Conservation (phyloP, 2,888 invertebrate genomes). For the Anthrax anthrax region DNA sequence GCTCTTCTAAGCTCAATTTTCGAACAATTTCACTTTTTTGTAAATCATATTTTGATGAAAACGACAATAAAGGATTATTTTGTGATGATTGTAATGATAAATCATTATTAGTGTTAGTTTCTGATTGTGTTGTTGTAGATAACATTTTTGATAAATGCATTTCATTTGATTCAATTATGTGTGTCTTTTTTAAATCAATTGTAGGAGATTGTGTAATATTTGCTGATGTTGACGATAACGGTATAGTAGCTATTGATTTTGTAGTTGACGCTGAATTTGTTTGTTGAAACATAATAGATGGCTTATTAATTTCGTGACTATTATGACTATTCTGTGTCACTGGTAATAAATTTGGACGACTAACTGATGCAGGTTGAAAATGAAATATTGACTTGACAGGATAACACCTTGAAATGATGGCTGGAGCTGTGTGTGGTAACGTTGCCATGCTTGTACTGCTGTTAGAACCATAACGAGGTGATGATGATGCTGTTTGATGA, state of each 20-base stretch:
- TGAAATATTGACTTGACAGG: constrained; percentile 22
- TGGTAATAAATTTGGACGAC: constrained; percentile 5
- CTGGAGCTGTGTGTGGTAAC: constrained; percentile 20
- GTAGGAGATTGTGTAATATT: constrained; percentile 16
- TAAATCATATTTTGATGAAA: constrained; percentile 13
- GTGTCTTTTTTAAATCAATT: constrained; percentile 31
- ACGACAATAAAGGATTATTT: neutral
- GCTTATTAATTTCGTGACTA: neutral
- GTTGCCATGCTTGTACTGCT: constrained; percentile 20
- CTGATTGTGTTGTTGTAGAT: constrained; percentile 29
- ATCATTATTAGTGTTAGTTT: constrained; percentile 20
- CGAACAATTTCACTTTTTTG: constrained; percentile 17
- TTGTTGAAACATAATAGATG: constrained; percentile 4
- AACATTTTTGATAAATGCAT: constrained; percentile 12
- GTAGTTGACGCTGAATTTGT: constrained; percentile 14
- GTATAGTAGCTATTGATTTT: constrained; percentile 12
- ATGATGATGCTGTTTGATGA: constrained; percentile 18
- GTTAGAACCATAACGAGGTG: constrained; percentile 28
- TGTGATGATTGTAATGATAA: constrained; percentile 3
- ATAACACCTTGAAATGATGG: constrained; percentile 13
- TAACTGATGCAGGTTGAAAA: constrained; percentile 21
- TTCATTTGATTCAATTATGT: constrained; percentile 29
- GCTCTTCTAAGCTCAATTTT: constrained; percentile 18
- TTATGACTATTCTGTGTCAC: constrained; percentile 5
- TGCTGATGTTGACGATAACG: neutral